Conservation (phyloP, 2,888 invertebrate genomes). For the Parasteatoda lunata region DNA sequence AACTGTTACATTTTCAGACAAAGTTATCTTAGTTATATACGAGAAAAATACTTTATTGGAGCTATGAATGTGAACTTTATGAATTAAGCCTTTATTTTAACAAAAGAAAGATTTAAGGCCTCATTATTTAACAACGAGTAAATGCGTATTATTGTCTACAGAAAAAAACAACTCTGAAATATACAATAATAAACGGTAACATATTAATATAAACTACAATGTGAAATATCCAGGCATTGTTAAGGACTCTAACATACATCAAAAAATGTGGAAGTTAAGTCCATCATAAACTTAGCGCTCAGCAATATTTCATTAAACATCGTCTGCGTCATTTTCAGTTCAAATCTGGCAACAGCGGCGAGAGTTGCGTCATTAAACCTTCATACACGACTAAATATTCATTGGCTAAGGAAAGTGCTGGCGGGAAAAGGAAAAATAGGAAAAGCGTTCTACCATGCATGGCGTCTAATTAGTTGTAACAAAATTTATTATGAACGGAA, state of each 20-base stretch:
- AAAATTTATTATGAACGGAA: slow-evolving; percentile 17
- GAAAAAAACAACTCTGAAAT: too few species aligned
- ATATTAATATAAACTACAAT: too few species aligned
- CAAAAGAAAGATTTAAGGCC: too few species aligned
- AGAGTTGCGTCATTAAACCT: neutral
- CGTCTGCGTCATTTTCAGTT: neutral
- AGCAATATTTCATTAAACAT: neutral
- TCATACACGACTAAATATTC: neutral
- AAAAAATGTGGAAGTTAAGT: neutral
- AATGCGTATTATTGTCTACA: too few species aligned
- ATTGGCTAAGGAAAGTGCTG: neutral
- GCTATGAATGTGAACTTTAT: too few species aligned
- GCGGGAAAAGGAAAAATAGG: slow-evolving; percentile 1
- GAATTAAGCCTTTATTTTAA: too few species aligned
- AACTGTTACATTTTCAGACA: too few species aligned
- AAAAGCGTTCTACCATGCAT: slow-evolving; percentile 16
- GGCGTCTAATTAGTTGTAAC: slow-evolving; percentile 33
- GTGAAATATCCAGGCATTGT: too few species aligned
- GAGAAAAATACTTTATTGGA: too few species aligned
- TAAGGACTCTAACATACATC: neutral
- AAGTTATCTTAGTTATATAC: too few species aligned
- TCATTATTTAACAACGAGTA: too few species aligned
- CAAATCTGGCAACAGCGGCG: neutral
- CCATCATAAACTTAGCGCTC: neutral
- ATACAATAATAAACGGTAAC: too few species aligned